Conservation (phyloP, 1,140 invertebrate species). For the Lasaia peninsularis region DNA sequence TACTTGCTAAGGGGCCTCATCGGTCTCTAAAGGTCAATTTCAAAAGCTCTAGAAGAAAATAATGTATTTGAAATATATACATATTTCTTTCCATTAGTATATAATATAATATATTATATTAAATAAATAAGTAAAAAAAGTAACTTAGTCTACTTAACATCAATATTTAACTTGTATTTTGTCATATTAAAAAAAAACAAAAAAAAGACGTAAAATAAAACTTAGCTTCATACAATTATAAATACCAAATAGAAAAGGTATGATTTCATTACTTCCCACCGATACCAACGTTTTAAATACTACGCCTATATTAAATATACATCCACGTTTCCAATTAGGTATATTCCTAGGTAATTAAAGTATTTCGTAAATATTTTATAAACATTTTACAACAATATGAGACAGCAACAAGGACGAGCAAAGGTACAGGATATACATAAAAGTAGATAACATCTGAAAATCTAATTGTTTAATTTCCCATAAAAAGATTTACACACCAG, state of each 20-base stretch:
- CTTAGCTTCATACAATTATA: not conserved
- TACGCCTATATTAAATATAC: constrained; percentile 51
- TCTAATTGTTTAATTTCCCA: not conserved
- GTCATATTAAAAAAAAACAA: not conserved
- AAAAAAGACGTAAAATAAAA: not conserved
- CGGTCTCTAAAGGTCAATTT: too few species aligned
- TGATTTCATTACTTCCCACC: constrained; percentile 56
- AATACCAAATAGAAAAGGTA: constrained; percentile 12
- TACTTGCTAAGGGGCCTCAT: too few species aligned
- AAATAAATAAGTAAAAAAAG: too few species aligned
- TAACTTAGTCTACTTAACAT: too few species aligned
- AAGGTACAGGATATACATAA: constrained; percentile 21
- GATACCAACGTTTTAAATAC: constrained; percentile 49
- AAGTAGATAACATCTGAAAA: constrained; percentile 19
- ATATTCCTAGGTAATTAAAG: constrained; percentile 58
- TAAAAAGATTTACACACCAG: not conserved
- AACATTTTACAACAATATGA: constrained; percentile 69
- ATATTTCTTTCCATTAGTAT: too few species aligned
- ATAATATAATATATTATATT: too few species aligned
- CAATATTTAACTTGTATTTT: too few species aligned
- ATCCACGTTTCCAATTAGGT: constrained; percentile 42
- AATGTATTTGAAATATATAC: too few species aligned
- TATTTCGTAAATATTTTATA: constrained; percentile 62
- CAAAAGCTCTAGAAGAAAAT: too few species aligned
- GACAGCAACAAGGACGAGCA: constrained; percentile 59